These are phyloP conservation scores for Rhabdornis inornatus DNA, from an alignment of 2,113 vertebrate species.

Conservation along the genomic window DNA sequence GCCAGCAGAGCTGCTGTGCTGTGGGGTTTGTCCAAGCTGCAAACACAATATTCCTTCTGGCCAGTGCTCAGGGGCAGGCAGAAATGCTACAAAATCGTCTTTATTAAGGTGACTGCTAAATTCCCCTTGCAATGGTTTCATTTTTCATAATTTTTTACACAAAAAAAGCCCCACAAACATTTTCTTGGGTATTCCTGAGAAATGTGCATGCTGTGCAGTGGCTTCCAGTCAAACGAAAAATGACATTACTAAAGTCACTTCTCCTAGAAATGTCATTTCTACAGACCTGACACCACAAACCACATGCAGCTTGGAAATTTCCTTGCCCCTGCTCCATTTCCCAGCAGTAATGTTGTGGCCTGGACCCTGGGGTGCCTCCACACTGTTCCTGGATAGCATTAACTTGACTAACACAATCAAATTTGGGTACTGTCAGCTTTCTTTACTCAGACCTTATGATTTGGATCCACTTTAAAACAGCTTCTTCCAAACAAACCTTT, in stretches of 20 bases:
- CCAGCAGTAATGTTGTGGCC: neutral
- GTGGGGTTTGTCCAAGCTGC: neutral
- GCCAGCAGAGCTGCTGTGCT: neutral
- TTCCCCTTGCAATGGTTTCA: neutral
- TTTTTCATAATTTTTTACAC: neutral
- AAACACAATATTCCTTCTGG: neutral
- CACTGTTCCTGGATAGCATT: neutral
- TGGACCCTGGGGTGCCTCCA: neutral
- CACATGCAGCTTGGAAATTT: neutral
- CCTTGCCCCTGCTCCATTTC: neutral
- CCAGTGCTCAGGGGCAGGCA: neutral
- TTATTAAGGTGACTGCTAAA: neutral
- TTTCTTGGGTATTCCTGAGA: neutral
- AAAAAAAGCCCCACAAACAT: rapidly evolving
- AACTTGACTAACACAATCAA: neutral
- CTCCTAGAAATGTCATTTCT: neutral
- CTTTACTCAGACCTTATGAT: neutral
- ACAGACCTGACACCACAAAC: neutral
- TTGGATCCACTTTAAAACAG: neutral
- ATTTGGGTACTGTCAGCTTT: neutral
- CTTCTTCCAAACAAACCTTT: neutral
- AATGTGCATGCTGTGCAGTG: rapidly evolving
- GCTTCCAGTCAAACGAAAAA: neutral
- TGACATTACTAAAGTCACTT: neutral
- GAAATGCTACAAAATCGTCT: neutral